Percentiles rank a stretch among this genome's conserved stretches.
Conservation (phyloP, 1,140 invertebrate species). For the Aculops lycopersici region DNA sequence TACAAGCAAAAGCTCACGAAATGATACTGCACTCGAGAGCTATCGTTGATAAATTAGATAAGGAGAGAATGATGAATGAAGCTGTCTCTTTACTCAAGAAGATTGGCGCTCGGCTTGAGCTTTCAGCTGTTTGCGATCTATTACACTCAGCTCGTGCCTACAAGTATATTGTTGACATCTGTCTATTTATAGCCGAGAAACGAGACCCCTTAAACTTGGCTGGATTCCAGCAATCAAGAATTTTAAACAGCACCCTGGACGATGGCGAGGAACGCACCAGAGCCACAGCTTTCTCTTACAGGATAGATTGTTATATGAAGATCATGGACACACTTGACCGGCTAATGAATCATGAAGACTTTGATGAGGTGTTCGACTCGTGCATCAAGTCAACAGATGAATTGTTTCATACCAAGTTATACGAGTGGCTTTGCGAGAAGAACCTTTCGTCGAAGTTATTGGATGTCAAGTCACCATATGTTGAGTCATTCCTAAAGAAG, state of each 20-base stretch:
- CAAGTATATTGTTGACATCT: conserved; percentile 54
- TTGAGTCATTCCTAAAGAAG: conserved; percentile 42
- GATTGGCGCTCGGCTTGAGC: conserved; percentile 37
- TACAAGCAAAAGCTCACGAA: conserved; percentile 69
- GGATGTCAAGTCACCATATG: conserved; percentile 31
- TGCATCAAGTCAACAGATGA: conserved; percentile 33
- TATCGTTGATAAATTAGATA: conserved; percentile 26
- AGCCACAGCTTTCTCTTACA: conserved; percentile 13
- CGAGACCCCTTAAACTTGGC: conserved; percentile 59
- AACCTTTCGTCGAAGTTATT: conserved; percentile 39
- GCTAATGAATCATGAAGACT: conserved; percentile 23
- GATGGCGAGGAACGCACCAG: conserved; percentile 1
- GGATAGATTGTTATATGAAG: conserved; percentile 60
- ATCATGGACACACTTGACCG: conserved; percentile 42
- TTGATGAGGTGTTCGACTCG: conserved; percentile 18
- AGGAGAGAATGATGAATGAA: conserved; percentile 33
- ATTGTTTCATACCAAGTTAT: conserved; percentile 53
- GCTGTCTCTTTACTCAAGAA: conserved; percentile 52
- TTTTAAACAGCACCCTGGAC: not conserved
- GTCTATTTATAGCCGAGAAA: conserved; percentile 42
- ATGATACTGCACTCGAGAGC: conserved; percentile 40
- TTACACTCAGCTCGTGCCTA: conserved; percentile 24
- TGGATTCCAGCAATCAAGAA: conserved; percentile 17
- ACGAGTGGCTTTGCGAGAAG: conserved; percentile 64
- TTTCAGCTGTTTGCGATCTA: conserved; percentile 37